Conservation (phyloP, 2,113 vertebrate genomes). For the Chaetodon trifascialis region DNA sequence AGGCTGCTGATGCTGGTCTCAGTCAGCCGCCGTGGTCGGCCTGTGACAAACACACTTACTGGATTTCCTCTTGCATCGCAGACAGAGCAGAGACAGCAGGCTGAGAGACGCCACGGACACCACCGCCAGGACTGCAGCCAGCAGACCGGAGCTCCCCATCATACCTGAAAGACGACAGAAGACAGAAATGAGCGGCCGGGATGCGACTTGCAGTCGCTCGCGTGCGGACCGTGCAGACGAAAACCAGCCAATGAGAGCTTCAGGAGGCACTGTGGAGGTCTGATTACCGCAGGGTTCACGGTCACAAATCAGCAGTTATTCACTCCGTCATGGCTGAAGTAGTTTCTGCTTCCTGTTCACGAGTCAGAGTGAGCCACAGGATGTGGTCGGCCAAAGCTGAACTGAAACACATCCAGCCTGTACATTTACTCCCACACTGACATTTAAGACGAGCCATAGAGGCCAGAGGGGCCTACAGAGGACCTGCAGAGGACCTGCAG, state of each 20-base stretch:
- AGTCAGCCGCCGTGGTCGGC: not conserved
- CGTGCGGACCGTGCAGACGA: too few relatives aligned
- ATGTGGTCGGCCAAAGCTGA: constrained; percentile 66
- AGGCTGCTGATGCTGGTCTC: not conserved
- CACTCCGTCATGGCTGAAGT: not conserved
- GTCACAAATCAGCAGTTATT: not conserved
- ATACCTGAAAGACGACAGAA: constrained; percentile 53
- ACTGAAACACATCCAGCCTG: constrained; percentile 14
- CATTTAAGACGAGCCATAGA: not conserved
- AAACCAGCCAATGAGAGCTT: too few relatives aligned
- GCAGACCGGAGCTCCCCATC: constrained; percentile 35
- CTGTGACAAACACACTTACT: constrained; percentile 62
- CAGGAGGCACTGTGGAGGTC: too few relatives aligned
- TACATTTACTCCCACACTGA: not conserved
- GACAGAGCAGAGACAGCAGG: constrained; percentile 60
- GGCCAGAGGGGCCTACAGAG: too few relatives aligned
- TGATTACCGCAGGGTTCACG: not conserved
- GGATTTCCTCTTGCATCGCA: constrained; percentile 70
- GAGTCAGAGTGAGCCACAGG: constrained; percentile 47
- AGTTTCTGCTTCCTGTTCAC: constrained; percentile 11
- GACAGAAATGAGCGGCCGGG: not conserved
- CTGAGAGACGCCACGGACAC: constrained; percentile 47
- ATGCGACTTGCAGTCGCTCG: not conserved
- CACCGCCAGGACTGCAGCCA: constrained; percentile 36
- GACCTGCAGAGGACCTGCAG: too few relatives aligned